These are phyloP conservation scores for Podarcis raffonei DNA, from an alignment of 2,113 vertebrate species.

Conservation along the genomic window DNA sequence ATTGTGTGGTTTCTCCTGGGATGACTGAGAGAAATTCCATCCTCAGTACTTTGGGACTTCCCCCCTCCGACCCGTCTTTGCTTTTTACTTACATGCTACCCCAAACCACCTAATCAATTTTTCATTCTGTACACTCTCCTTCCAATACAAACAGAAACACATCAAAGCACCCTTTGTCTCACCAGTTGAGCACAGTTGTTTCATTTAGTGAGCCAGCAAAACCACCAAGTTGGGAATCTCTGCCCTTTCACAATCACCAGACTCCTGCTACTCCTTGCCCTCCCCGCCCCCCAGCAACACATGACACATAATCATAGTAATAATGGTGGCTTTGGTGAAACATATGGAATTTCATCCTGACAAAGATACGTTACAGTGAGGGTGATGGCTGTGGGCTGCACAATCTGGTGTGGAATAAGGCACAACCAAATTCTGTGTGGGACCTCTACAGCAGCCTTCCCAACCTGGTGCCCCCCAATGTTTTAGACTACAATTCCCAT, in stretches of 20 bases:
- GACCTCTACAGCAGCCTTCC: not conserved
- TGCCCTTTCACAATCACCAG: slow-evolving; percentile 8
- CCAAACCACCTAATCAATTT: slow-evolving; percentile 44
- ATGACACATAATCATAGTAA: slow-evolving; percentile 22
- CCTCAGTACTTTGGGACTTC: slow-evolving; percentile 3
- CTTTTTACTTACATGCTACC: slow-evolving; percentile 48
- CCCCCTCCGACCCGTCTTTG: not conserved
- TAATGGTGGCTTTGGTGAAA: not conserved
- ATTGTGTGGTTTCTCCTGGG: not conserved
- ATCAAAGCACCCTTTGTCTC: slow-evolving; percentile 22
- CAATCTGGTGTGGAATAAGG: not conserved
- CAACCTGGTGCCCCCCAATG: no score
- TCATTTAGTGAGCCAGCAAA: slow-evolving; percentile 41
- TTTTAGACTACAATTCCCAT: not conserved
- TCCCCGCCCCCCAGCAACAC: not conserved
- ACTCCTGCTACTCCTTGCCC: slow-evolving; percentile 33
- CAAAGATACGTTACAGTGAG: not conserved
- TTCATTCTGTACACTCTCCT: slow-evolving; percentile 21
- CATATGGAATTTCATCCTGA: not conserved
- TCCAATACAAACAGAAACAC: slow-evolving; percentile 49
- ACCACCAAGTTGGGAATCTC: slow-evolving; percentile 1
- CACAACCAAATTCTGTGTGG: not conserved
- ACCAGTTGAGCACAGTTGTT: slow-evolving; percentile 28
- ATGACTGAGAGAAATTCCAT: slow-evolving; percentile 22
- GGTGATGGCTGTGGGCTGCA: no score